Base-by-base conservation (phyloP, 2,113 vertebrate genomes). In the Tragelaphus imberbis region DNA sequence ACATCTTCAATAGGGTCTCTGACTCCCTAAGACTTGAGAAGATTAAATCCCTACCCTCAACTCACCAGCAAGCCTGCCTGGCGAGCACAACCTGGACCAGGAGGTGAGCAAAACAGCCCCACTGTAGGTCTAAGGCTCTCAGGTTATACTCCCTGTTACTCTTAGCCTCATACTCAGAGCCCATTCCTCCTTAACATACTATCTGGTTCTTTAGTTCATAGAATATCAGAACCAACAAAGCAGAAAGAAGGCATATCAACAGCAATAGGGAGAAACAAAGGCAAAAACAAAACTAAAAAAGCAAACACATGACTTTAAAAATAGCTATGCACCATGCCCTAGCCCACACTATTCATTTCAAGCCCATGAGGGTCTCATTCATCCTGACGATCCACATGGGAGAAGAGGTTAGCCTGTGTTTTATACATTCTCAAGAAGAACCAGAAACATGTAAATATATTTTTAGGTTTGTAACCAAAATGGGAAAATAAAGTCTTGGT, bases 391-490 rank as follows among this genome's bases (percentile, higher is more conserved):
- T 17, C 40, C 75, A 65, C 59, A 53, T 19, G 47, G 28, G 91
- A 92, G 40, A 40, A 77, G 79, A 80, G 10, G 27, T 65, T 47
- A 84, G 30, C 51, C 56, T 59, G 11, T 82, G 28, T 17, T 81
- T 88, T 63, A 94, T 3, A 56, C 6, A 33, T 56, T 71, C 49
- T 68, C 61, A 71, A 96, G 33, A 94, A 92, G n/a, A 95, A 65
- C 80, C 47, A 96, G 30, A 84, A 95, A 82, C 28, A 91, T 49
- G 33, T 15, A 93, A 91, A 94, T 25, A 30, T 36, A 61, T 19
- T 63, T 93, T 7, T 25, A 61, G 61, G 82, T 93, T 97, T 95
- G 58, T 53, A 91, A 87, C 27, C 63, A 93, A 93, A 93, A 90
- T 51, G 84, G 17, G 36, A 95, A 94, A 96, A 79, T 61, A 80